Base-by-base conservation (phyloP, 2,113 vertebrate genomes). In the Trichomycterus rosablanca region DNA sequence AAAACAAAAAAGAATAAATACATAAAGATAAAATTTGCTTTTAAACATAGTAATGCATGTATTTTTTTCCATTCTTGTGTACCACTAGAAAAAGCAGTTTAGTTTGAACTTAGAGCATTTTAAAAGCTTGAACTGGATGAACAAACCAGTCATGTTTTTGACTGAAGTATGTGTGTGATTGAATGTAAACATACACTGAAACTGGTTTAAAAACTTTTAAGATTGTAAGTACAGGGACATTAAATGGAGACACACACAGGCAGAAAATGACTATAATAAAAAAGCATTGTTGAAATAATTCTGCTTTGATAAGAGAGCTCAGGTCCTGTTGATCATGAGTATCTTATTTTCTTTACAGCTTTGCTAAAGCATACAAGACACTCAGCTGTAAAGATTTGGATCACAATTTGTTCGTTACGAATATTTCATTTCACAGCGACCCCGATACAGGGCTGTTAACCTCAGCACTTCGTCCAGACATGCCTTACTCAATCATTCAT, bases 201-300 rank as follows among this genome's bases (percentile, higher is more conserved):
- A 35, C 40, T 44, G 28, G n/a, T 22, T 50, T 35, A 40, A 39
- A 50, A 53, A 43, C 4, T 2, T 12, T 30, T 28, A 22, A 26
- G 14, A 7, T 28, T 53, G 26, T 30, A 48, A 28, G 23, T 45
- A 65, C 24, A 49, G 39, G n/a, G 32, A 64, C 51, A 37, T 54
- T 45, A 22, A 62, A 64, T 15, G 16, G 30, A 65, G 52, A 65
- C 63, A 57, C 22, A 65, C 22, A 49, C 51, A 37, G 35, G 52
- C 45, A 48, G 52, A n/a, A n/a, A n/a, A 57, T 24, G 16, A 35
- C 20, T 11, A 39, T 19, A 53, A 30, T n/a, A 60, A 39, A 18
- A 51, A 53, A 61, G 12, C 10, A 48, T 64, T 4, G 10, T 16
- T 28, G 16, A 39, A 57, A 49, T 55, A 10, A 40, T 26, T 46